Base-by-base conservation (phyloP, 2,113 vertebrate species). In the Himantopus leucocephalus region DNA sequence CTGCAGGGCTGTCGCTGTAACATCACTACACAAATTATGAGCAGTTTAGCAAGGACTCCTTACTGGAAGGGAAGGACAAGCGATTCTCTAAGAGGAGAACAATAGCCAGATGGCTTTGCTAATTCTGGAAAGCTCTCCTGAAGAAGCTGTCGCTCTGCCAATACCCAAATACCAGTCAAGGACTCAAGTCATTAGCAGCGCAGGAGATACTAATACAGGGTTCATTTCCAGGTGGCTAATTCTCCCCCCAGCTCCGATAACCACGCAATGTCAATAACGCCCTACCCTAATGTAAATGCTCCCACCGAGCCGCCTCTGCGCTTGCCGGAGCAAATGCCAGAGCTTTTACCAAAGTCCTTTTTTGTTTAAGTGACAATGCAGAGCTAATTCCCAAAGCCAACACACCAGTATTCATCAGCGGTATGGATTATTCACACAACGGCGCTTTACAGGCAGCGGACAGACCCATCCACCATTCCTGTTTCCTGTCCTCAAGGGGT, bases 71-170 rank as follows among this genome's bases (percentile, higher is more conserved):
- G 84, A 88, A 89, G 88, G 94, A 94, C 76, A 35, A 84, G 76
- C 1, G 12, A 32, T 35, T 60, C 41, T 74, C 63, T 67, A 17
- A 4, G n/a, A 91, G 37, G 30, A 67, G 56, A 85, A 82, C 81
- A 95, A 93, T 94, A 94, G 92, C 96, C 94, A 97, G 94, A 93
- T 90, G 94, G 96, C 73, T 94, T 71, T 92, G 80, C 88, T 95
- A 95, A 94, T 91, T 94, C 52, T 89, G 92, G 88, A 89, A 53
- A 58, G 30, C 92, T 73, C 80, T 88, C 62, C 91, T 43, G 68
- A 70, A 94, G 94, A 4, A 79, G 64, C 83, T 86, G 80, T 78
- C 2, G 0, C 83, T 39, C 59, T 93, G 94, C 95, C 96, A 96
- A 72, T 30, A 87, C 73, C 83, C 91, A 75, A 94, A 94, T 2